Conservation (phyloP, 2,797 vertebrate genomes). For the Coendou prehensilis region DNA sequence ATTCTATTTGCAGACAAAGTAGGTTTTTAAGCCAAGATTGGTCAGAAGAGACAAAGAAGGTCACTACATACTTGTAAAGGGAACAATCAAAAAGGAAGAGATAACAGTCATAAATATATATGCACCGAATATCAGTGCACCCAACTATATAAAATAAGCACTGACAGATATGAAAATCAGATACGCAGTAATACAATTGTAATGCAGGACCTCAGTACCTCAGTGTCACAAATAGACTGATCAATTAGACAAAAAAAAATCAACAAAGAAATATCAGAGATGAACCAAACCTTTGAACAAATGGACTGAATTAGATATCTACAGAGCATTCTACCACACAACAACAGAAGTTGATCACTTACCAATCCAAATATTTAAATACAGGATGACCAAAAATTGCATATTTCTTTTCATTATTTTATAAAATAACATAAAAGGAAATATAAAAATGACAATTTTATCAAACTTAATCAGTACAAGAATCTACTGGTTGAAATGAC, state of each 20-base stretch:
- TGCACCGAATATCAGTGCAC: too few relatives aligned
- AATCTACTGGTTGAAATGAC: too few relatives aligned
- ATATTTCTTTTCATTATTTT: neutral
- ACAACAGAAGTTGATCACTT: neutral
- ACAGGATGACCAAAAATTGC: too few relatives aligned
- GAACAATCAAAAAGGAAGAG: neutral
- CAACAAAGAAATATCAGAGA: neutral
- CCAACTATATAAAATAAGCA: neutral
- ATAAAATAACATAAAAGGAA: neutral
- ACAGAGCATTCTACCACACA: neutral
- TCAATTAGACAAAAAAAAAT: neutral
- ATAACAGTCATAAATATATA: neutral
- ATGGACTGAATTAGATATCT: too few relatives aligned
- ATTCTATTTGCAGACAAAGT: too few relatives aligned
- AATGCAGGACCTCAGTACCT: neutral
- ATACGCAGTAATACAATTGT: neutral
- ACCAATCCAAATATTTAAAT: too few relatives aligned
- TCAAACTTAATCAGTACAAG: too few relatives aligned
- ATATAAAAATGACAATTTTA: neutral
- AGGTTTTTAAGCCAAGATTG: too few relatives aligned
- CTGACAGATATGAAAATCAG: neutral
- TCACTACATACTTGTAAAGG: too few relatives aligned
- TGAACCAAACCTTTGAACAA: too few relatives aligned
- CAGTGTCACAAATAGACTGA: too few relatives aligned
- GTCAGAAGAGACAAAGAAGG: too few relatives aligned